Evolutionary conservation across 2,797 vertebrate genomes (phyloP), one percentile per base, ranked within the genome.

Genomic region (Discoglossus pictus): DNA sequence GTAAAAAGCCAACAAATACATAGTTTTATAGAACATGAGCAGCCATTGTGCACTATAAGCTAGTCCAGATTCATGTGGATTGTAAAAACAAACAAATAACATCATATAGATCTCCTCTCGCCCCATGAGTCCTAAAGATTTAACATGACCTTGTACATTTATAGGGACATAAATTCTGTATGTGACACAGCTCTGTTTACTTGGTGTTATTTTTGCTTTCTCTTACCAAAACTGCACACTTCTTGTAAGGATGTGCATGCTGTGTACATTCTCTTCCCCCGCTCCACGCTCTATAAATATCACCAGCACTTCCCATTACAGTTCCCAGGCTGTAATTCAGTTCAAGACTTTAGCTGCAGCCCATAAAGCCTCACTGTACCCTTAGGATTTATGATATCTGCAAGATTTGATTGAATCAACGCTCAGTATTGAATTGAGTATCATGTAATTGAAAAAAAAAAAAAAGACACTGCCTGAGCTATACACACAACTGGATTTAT

Each of bases 341-440:
- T 51, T 71, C 18, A 58, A 36, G 46, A 52, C 53, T 42, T 24
- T 52, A 51, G 35, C 38, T 43, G 61, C 61, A 71, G 58, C 44
- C 44, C 36, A 71, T 59, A 64, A 59, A 71, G 46, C 68, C 50
- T 25, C 54, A 38, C 39, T 17, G 53, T 65, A 50, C 36, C 46
- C 48, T 48, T 43, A 65, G 44, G 61, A 71, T 59, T 71, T 64
- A 65, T 71, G 61, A 52, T 59, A 65, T 71, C 68, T 65, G 61
- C 68, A 71, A 53, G 20, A 52, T 64, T 36, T 59, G 53, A 71
- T 65, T 64, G 44, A 64, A 71, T 52, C 61, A 71, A 43, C 36
- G 7, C 39, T 51, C 53, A 50, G 40, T 59, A 71, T 35, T 59
- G 46, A 65, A 71, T 46, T 59, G 61, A 63, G 44, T 35, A 63